Base-by-base conservation (phyloP, 2,113 vertebrate species). In the Nicator chloris region DNA sequence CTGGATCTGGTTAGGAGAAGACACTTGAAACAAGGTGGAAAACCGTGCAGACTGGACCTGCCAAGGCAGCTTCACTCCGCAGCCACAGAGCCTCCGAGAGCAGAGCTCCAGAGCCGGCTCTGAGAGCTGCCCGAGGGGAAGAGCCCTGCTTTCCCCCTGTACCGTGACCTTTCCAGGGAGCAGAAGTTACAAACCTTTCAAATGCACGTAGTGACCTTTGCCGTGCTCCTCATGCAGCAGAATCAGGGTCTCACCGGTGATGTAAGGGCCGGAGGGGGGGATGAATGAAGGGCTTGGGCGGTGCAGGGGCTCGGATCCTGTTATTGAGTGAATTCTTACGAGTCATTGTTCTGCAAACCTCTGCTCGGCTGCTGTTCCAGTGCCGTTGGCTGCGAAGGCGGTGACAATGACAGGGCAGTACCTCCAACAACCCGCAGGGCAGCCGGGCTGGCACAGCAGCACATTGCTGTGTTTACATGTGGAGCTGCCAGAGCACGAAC, bases 371-470 rank as follows among this genome's bases (percentile, higher is more conserved):
- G 92, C 81, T 94, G 88, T 61, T 75, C 30, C 40, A 92, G 66
- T 3, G 0, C 42, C 40, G 7, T 85, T 95, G 86, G 64, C 64
- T 83, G 90, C 39, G 91, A 93, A 49, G 76, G 60, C 82, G 39
- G 19, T 79, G 88, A 91, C 91, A 96, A 72, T 94, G 66, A 23
- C 73, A 84, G 77, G 90, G 47, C 95, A 97, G 96, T 97, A 95
- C 96, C 97, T 97, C 89, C 98, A 97, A 97, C 95, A 97, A 97
- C 89, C 80, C 9, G 21, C 51, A 10, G 16, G 19, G 69, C 59
- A 93, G 77, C 79, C 42, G 3, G 76, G 90, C 96, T 91, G 1
- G 69, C 88, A 72, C 49, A 70, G 56, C 35, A 92, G 79, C 71
- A 88, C 83, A 66, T 70, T 23, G 70, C 77, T 80, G 59, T 88